phyloP scores from a whole-genome alignment of 64 coral and sea anemone genomes.

The Montipora sp. region DNA sequence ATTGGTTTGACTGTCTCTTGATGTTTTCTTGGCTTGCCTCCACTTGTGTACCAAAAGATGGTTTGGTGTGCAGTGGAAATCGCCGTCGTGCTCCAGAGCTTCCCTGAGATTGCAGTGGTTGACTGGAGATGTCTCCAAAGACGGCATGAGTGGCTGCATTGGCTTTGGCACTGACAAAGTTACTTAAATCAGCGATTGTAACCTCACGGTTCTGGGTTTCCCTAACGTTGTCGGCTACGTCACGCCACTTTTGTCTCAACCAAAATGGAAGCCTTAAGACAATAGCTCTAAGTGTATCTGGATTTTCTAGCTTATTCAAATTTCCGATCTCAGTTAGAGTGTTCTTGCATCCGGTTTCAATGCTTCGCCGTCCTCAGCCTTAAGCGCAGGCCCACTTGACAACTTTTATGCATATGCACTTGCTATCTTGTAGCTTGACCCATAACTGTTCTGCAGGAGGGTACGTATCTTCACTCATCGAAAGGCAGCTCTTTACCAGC shows the following conservation, averaged over 20 bases:
- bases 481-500: neutral
- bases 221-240: neutral
- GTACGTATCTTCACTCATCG: neutral
- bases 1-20: neutral
- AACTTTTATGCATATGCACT: neutral
- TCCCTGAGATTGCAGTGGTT: constrained; percentile 1
- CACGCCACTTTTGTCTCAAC: too few species aligned
- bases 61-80: neutral
- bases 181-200: neutral
- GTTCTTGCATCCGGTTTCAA: neutral
- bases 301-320: constrained; percentile 9
- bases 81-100: neutral
- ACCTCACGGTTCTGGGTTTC: constrained; percentile 1
- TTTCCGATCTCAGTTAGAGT: constrained; percentile 30
- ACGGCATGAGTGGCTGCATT: constrained; percentile 34
- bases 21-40: neutral
- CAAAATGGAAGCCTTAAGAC: constrained; percentile 3
- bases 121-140: constrained; percentile 36
- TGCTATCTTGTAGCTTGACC: neutral
- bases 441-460: too few species aligned
- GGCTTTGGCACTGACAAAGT: neutral
- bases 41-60: neutral
- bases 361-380: neutral
- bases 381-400: neutral
- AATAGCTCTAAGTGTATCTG: constrained; percentile 2